Evolutionary conservation across 2,113 vertebrate genomes (phyloP).

Genomic region (Proterorhinus semilunaris): DNA sequence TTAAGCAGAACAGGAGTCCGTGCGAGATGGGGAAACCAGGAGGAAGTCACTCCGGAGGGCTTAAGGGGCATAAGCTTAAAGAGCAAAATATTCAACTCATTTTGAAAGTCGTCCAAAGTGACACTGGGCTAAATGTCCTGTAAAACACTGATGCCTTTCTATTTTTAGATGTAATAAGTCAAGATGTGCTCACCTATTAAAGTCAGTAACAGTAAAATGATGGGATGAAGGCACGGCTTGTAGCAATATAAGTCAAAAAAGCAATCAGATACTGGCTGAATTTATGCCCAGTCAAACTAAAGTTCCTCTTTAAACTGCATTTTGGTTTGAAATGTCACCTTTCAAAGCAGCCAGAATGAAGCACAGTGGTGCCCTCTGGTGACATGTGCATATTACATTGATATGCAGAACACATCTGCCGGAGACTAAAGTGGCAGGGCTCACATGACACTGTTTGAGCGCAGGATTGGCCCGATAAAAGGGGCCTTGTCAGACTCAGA

Average conservation of each 20-base stretch:
- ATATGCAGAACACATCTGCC: constrained; percentile 53
- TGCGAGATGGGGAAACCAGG: constrained; percentile 61
- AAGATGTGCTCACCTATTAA: constrained; percentile 29
- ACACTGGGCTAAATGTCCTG: constrained; percentile 31
- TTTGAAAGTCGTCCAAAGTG: constrained; percentile 19
- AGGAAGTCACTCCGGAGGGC: constrained; percentile 45
- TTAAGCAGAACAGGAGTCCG: constrained; percentile 47
- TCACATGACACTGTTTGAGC: constrained; percentile 19
- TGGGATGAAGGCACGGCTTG: constrained; percentile 28
- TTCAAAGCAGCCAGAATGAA: constrained; percentile 59
- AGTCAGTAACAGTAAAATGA: constrained; percentile 15
- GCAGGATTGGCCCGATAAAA: background rate
- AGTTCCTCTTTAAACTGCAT: constrained; percentile 32
- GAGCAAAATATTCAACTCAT: constrained; percentile 32
- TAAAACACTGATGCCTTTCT: constrained; percentile 26
- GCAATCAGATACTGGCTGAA: constrained; percentile 28
- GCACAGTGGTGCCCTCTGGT: constrained; percentile 76
- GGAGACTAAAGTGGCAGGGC: constrained; percentile 41
- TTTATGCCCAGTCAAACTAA: constrained; percentile 22
- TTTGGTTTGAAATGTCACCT: constrained; percentile 32
- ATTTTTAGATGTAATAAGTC: constrained; percentile 26
- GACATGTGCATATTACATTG: constrained; percentile 65
- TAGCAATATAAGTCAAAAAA: constrained; percentile 11
- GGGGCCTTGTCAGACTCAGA: constrained; percentile 20
- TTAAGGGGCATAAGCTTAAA: constrained; percentile 30